Evolutionary conservation across 2,888 invertebrate genomes (phyloP).

Genomic region (Crematogaster levior): DNA sequence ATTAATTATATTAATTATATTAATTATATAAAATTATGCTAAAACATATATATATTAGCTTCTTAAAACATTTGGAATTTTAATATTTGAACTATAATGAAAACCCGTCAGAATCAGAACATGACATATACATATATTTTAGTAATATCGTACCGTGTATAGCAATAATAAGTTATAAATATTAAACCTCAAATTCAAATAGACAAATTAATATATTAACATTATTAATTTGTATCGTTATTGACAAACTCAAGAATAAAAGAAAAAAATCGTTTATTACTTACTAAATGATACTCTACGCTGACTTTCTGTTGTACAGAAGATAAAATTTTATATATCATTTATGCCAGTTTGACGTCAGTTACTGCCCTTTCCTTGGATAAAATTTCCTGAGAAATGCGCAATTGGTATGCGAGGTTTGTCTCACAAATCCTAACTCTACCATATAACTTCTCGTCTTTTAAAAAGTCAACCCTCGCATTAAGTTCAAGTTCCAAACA

Average conservation of each 20-base stretch:
- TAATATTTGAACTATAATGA: not conserved
- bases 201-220: too few relatives aligned
- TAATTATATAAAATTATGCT: too few relatives aligned
- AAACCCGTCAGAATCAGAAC: not conserved
- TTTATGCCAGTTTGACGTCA: too few relatives aligned
- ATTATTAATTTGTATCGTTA: not conserved
- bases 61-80: conserved; percentile 9
- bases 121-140: not conserved
- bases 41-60: too few relatives aligned
- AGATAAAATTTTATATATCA: not conserved
- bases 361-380: too few relatives aligned
- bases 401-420: not conserved
- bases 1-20: too few relatives aligned
- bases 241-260: not conserved
- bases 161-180: too few relatives aligned
- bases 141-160: too few relatives aligned
- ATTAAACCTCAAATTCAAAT: too few relatives aligned
- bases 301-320: not conserved
- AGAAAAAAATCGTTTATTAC: not conserved
- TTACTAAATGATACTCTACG: not conserved
- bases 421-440: not conserved
- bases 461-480: conserved; percentile 1
- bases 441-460: not conserved
- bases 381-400: not conserved
- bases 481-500: conserved; percentile 23